Conservation (phyloP, 2,888 invertebrate genomes). For the Diadegma fenestrale region DNA sequence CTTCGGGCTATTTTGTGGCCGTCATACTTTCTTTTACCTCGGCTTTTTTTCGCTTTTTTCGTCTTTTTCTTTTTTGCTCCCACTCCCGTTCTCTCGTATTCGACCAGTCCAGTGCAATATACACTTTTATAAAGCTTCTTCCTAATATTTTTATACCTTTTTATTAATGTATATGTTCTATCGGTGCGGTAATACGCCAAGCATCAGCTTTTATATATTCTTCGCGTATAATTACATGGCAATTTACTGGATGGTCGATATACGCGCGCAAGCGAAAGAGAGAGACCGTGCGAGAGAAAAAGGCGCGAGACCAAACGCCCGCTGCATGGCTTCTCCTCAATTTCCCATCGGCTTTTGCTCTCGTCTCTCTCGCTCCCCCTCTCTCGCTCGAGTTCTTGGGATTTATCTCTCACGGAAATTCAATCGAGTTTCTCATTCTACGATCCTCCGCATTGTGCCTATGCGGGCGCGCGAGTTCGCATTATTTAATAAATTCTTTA, state of each 20-base stretch:
- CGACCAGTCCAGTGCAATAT: neutral
- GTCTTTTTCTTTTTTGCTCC: slow-evolving; percentile 53
- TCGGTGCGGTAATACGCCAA: slow-evolving; percentile 64
- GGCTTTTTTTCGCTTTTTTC: no score
- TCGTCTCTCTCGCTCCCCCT: neutral
- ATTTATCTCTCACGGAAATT: slow-evolving; percentile 62
- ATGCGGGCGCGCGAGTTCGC: neutral
- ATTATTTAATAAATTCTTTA: neutral
- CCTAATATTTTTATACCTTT: slow-evolving; percentile 63
- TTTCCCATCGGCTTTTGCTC: slow-evolving; percentile 65
- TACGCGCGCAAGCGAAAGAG: neutral
- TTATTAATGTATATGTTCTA: slow-evolving; percentile 66
- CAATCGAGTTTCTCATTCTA: slow-evolving; percentile 49
- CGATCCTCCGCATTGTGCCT: neutral
- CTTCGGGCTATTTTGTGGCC: slow-evolving; percentile 71
- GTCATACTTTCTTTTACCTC: slow-evolving; percentile 31
- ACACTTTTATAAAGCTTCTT: slow-evolving; percentile 18
- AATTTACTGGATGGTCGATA: slow-evolving; percentile 69
- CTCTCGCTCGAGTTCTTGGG: no score
- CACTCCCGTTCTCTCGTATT: slow-evolving; percentile 20
- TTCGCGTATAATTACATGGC: slow-evolving; percentile 70
- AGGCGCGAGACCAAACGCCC: slow-evolving; percentile 54
- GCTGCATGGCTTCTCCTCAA: slow-evolving; percentile 60
- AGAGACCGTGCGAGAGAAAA: slow-evolving; percentile 18
- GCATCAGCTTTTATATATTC: slow-evolving; percentile 64